Conservation (phyloP, 2,113 vertebrate genomes). For the Ameiurus melas region DNA sequence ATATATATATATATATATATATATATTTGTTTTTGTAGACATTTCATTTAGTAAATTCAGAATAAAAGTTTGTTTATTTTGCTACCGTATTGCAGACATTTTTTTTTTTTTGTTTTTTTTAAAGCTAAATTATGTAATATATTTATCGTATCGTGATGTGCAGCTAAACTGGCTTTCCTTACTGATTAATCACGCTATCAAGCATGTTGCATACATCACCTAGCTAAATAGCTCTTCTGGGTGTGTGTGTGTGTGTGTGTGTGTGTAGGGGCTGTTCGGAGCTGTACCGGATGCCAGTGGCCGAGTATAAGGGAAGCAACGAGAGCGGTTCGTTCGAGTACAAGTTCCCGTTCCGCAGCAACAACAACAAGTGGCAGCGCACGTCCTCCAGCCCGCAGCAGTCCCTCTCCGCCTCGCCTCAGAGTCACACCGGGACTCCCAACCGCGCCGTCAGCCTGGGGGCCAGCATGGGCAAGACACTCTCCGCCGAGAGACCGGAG, state of each 20-base stretch:
- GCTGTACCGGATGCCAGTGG: conserved; percentile 88
- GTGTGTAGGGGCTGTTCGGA: conserved; percentile 89
- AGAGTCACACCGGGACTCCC: conserved; percentile 70
- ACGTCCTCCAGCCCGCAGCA: conserved; percentile 86
- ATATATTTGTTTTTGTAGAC: too few relatives aligned
- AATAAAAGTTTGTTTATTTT: too few relatives aligned
- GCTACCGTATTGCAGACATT: too few relatives aligned
- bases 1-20: too few relatives aligned
- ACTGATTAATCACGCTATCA: background rate
- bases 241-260: background rate
- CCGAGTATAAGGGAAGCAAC: conserved; percentile 89
- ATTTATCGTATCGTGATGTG: too few relatives aligned
- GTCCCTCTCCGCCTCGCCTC: conserved; percentile 84
- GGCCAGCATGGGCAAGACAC: conserved; percentile 84
- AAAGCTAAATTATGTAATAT: too few relatives aligned
- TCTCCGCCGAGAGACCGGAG: conserved; percentile 81
- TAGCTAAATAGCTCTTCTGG: background rate
- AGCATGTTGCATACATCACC: background rate
- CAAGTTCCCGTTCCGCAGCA: conserved; percentile 97
- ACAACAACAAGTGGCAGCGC: conserved; percentile 96
- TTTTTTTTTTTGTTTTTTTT: too few relatives aligned
- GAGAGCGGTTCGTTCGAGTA: conserved; percentile 91
- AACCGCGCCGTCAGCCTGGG: conserved; percentile 78
- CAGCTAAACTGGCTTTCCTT: too few relatives aligned
- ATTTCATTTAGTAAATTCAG: too few relatives aligned